Conservation (phyloP, 2,797 vertebrate genomes). For the Sitta carolinensis region DNA sequence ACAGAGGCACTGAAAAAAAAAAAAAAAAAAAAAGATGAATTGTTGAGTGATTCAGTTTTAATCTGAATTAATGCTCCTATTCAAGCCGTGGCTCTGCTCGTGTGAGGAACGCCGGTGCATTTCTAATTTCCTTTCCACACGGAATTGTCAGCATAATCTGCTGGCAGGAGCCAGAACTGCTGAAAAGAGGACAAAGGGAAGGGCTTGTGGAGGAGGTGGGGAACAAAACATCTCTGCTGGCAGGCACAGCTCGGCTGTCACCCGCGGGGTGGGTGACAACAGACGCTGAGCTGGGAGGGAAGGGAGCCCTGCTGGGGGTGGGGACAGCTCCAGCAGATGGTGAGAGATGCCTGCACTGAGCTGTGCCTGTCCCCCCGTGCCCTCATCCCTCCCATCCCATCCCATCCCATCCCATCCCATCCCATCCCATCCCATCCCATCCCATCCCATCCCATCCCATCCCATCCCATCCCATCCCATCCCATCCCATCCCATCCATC, state of each 20-base stretch:
- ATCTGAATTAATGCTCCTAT: constrained; percentile 70
- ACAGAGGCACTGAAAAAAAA: not conserved
- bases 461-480: not conserved
- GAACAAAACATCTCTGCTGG: constrained; percentile 8
- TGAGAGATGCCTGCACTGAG: not conserved
- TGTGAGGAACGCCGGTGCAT: constrained; percentile 40
- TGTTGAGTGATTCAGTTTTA: constrained; percentile 49
- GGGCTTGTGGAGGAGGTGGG: constrained; percentile 44
- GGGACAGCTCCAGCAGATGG: constrained; percentile 5
- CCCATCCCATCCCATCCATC: not conserved
- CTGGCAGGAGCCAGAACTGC: constrained; percentile 42
- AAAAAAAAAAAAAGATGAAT: constrained; percentile 35
- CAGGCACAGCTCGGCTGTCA: constrained; percentile 26
- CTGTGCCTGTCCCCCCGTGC: not conserved
- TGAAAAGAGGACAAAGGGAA: constrained; percentile 61
- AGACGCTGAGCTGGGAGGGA: constrained; percentile 10
- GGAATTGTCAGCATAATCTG: constrained; percentile 47
- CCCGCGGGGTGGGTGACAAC: constrained; percentile 11
- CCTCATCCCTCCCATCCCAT: not conserved
- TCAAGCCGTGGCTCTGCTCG: constrained; percentile 28
- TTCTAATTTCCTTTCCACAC: constrained; percentile 58
- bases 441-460: not conserved
- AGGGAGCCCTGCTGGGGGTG: not conserved
- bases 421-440: not conserved
- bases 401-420: not conserved